A percentile compares a stretch with the other conserved stretches of the same genome.
Evolutionary conservation across 1,140 invertebrate species (phyloP).

Genomic region (Epicauta chinensis): DNA sequence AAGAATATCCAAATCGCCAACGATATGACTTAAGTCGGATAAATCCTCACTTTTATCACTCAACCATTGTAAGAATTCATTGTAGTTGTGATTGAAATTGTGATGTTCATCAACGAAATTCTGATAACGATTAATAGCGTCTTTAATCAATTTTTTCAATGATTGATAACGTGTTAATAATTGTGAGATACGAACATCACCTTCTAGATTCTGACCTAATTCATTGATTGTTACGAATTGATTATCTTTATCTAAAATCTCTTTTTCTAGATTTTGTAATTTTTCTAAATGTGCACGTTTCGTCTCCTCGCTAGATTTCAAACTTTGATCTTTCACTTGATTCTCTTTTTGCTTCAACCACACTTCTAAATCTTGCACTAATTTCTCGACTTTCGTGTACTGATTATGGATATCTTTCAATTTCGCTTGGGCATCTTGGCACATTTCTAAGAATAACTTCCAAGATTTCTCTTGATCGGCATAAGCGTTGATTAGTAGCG

Average conservation of each 20-base stretch:
- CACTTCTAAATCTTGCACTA: conserved; percentile 65
- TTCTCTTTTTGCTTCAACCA: conserved; percentile 83
- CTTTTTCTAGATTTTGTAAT: conserved; percentile 65
- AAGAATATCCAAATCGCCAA: conserved; percentile 77
- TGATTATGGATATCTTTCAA: conserved; percentile 64
- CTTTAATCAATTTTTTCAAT: conserved; percentile 75
- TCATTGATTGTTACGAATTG: conserved; percentile 66
- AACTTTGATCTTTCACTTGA: conserved; percentile 80
- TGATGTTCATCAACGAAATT: conserved; percentile 80
- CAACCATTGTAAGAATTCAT: conserved; percentile 69
- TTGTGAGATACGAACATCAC: conserved; percentile 74
- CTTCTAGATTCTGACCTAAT: conserved; percentile 65
- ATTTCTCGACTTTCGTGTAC: conserved; percentile 73
- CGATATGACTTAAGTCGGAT: conserved; percentile 73
- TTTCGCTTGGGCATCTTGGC: conserved; percentile 59
- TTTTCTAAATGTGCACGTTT: conserved; percentile 77
- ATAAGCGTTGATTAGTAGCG: conserved; percentile 64
- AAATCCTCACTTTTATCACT: conserved; percentile 63
- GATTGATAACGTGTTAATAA: conserved; percentile 78
- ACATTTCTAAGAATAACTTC: conserved; percentile 69
- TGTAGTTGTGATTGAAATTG: conserved; percentile 72
- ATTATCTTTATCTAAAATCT: conserved; percentile 62
- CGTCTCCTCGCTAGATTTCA: conserved; percentile 77
- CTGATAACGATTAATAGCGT: conserved; percentile 71
- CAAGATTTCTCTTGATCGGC: conserved; percentile 70